Evolutionary conservation across 2,797 vertebrate species (phyloP), one percentile per base, ranked within the genome.

Genomic region (Tinamus major): DNA sequence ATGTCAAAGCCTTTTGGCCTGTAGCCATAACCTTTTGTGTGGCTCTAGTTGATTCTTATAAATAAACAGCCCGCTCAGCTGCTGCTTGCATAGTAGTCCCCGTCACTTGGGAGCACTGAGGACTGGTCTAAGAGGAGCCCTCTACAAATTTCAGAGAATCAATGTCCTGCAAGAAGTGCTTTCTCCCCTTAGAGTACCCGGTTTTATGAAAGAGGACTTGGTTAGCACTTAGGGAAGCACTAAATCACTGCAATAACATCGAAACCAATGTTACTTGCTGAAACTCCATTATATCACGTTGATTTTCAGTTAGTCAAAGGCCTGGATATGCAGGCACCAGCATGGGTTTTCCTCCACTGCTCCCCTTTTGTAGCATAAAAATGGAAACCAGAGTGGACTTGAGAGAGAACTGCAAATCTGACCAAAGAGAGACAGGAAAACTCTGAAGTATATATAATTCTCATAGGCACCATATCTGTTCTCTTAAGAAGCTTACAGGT

Each of bases 1-100:
- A 96, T 96, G 94, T 96, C 95, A 96, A 94, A 95, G 95, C 87
- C 92, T 26, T 74, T 94, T 95, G 93, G 95, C 92, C 89, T 8
- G 7, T 56, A 55, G 94, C 95, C 95, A 96, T 93, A 96, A 94
- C 93, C 95, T 96, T 96, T 96, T 95, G 93, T 94, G 85, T 85
- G 69, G 79, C 72, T 93, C 89, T 90, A 84, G 53, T 12, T 72
- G 92, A 68, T 35, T 95, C 81, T 51, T 89, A 92, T 89, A 96
- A 96, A 96, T 87, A 95, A 96, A 96, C 83, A 96, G 84, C 27
- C 68, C 1, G 24, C 61, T 94, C 79, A 49, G 86, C 92, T 85
- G 92, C 88, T 93, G 93, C 93, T 81, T 51, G 79, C 65, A 35
- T 41, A 75, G 93, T 76, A 95, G 92, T 72, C 90, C 84, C 90